Base-by-base conservation (phyloP, 2,888 invertebrate genomes). In the Callosobruchus maculatus region DNA sequence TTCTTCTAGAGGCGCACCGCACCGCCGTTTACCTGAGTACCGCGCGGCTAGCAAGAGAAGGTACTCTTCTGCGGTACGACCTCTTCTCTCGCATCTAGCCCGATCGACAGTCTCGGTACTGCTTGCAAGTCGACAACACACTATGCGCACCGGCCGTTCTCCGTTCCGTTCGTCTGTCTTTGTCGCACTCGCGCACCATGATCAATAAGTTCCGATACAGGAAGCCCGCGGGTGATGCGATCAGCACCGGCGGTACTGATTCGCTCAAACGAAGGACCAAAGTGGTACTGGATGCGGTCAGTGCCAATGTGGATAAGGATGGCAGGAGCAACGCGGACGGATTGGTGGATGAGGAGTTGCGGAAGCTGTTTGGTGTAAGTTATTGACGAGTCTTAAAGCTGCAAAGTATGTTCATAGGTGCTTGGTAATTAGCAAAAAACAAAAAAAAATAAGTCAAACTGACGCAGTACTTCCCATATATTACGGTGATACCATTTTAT, bases 171-270 rank as follows among this genome's bases (percentile, higher is more conserved):
- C 13, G 66, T 73, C 72, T 73, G 67, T 71, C 26, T 74, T 49
- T 68, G 21, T 74, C 30, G 72, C 76, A 72, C 72, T 13, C 49
- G 49, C 49, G 49, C 49, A 49, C 49, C 1, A 86, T 86, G 84
- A 86, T 87, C 78, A 86, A 86, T 79, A 87, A 87, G 79, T 87
- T 87, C 77, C 82, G 86, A 70, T 87, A 87, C 78, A 84, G 83
- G 78, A 86, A 86, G 78, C 86, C 86, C 74, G 72, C 49, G 49
- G 49, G 49, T 49, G 49, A 49, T 18, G 7, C 49, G 49, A 49
- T 49, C 7, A 13, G 49, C 49, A 13, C 49, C 49, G 49, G 49
- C 49, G 49, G 49, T 49, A 49, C 49, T 49, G 49, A 49, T 49
- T 49, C 49, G 49, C 49, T 49, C 49, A 49, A 49, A 49, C 49